These are phyloP conservation scores for Lysandra coridon DNA, from an alignment of 2,888 invertebrate species.

Conservation along the genomic window DNA sequence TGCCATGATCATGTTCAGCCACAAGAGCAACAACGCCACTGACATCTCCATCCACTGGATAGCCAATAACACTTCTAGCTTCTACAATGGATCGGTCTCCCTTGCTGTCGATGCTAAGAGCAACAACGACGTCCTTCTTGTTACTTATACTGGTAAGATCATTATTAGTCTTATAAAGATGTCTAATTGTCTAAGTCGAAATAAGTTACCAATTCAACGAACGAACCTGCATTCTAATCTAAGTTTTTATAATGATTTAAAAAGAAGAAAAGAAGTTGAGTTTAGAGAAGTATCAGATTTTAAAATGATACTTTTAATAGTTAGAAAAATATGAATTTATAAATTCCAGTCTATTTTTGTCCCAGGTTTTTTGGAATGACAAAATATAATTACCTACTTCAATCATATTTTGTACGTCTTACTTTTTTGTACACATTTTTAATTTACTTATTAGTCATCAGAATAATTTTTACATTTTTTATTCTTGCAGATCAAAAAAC, in stretches of 20 bases:
- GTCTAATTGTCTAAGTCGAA: too few relatives aligned
- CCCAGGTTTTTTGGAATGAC: too few relatives aligned
- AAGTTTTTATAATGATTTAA: too few relatives aligned
- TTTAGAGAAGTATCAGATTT: too few relatives aligned
- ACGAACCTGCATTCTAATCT: too few relatives aligned
- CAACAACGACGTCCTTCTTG: conserved; percentile 60
- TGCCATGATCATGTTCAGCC: conserved; percentile 66
- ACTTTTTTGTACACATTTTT: neutral
- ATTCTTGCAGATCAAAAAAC: conserved; percentile 61
- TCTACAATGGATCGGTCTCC: conserved; percentile 66
- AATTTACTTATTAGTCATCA: neutral
- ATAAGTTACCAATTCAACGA: too few relatives aligned
- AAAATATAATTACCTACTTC: neutral
- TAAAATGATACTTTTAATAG: too few relatives aligned
- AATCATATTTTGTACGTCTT: neutral
- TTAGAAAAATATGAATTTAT: too few relatives aligned
- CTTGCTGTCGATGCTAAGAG: conserved; percentile 59
- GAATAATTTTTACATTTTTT: conserved; percentile 3
- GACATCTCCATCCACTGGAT: conserved; percentile 70
- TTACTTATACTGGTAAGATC: conserved; percentile 63
- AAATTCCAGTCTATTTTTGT: too few relatives aligned
- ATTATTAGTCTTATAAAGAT: too few relatives aligned
- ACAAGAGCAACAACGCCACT: conserved; percentile 61
- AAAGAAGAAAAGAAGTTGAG: too few relatives aligned
- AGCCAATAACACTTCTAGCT: conserved; percentile 61